Evolutionary conservation across 1,140 invertebrate species (phyloP).

Genomic region (Mycetomoellerius zeteki): DNA sequence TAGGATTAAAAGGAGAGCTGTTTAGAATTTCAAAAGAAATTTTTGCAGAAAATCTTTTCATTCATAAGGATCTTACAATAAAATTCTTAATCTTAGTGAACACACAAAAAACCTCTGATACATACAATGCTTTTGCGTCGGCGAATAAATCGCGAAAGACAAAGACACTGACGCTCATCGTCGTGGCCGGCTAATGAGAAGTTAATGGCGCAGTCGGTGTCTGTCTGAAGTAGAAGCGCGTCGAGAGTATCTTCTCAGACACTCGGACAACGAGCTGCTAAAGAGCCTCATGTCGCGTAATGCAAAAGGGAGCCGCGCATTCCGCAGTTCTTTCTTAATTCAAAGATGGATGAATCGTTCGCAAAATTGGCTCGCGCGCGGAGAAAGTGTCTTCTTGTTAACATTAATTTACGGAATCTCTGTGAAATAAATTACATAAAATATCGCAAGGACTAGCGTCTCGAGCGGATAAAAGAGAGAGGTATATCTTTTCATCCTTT

Average conservation of each 20-base stretch:
- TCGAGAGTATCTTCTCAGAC: conserved; percentile 66
- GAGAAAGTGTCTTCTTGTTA: conserved; percentile 41
- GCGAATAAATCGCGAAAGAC: conserved; percentile 21
- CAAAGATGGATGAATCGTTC: conserved; percentile 49
- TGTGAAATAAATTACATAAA: not conserved
- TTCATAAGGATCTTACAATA: conserved; percentile 34
- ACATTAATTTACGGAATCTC: conserved; percentile 19
- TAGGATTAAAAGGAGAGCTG: not conserved
- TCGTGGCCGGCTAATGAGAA: conserved; percentile 71
- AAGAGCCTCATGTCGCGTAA: conserved; percentile 59
- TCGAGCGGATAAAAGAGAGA: not conserved
- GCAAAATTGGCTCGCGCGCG: conserved; percentile 35
- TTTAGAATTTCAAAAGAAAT: not conserved
- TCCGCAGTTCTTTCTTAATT: conserved; percentile 46
- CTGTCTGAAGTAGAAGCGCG: conserved; percentile 65
- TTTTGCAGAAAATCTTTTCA: not conserved
- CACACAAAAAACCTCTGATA: conserved; percentile 22
- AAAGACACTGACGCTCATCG: conserved; percentile 44
- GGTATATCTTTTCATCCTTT: not conserved
- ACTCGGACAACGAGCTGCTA: conserved; percentile 63
- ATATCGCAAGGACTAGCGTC: not conserved
- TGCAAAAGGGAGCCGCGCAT: conserved; percentile 51
- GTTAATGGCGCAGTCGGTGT: conserved; percentile 72
- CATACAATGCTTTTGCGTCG: conserved; percentile 26
- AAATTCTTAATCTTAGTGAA: conserved; percentile 63